Conservation (phyloP, 2,888 invertebrate genomes). For the Sturmia bella region DNA sequence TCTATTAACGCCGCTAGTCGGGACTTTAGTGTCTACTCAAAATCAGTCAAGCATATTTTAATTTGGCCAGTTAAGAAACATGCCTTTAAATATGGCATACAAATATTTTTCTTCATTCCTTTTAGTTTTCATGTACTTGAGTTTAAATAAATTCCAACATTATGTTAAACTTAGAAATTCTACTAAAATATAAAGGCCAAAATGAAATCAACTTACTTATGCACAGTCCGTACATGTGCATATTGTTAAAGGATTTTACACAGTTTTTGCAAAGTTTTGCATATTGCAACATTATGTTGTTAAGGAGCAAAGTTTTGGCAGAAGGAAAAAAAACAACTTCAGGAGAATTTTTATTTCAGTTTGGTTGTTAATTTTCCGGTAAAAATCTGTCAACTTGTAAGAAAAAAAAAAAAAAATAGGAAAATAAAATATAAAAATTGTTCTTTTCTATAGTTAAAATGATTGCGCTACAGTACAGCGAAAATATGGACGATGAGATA, state of each 20-base stretch:
- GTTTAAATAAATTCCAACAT: too few species aligned
- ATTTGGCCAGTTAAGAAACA: too few species aligned
- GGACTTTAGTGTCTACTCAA: too few species aligned
- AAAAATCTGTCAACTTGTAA: conserved; percentile 67
- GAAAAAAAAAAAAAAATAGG: not conserved
- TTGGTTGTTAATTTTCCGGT: conserved; percentile 69
- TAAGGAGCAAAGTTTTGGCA: conserved; percentile 40
- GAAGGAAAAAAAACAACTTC: conserved; percentile 26
- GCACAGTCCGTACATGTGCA: too few species aligned
- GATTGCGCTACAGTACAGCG: not conserved
- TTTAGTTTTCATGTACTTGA: too few species aligned
- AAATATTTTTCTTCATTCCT: too few species aligned
- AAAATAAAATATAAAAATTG: conserved; percentile 1
- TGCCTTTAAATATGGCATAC: too few species aligned
- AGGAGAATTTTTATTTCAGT: conserved; percentile 32
- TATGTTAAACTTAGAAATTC: conserved; percentile 8
- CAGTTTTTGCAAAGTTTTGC: conserved; percentile 44
- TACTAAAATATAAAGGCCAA: not conserved
- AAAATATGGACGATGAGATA: not conserved
- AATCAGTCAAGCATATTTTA: too few species aligned
- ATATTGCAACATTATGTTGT: conserved; percentile 45
- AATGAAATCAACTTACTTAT: conserved; percentile 8
- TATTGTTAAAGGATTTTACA: conserved; percentile 38
- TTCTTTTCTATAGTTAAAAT: not conserved
- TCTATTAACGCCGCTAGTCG: too few species aligned